Percentiles rank a stretch among this genome's conserved stretches.
These are phyloP conservation scores for Entomyzon cyanotis DNA, from an alignment of 2,113 vertebrate genomes.

Conservation along the genomic window DNA sequence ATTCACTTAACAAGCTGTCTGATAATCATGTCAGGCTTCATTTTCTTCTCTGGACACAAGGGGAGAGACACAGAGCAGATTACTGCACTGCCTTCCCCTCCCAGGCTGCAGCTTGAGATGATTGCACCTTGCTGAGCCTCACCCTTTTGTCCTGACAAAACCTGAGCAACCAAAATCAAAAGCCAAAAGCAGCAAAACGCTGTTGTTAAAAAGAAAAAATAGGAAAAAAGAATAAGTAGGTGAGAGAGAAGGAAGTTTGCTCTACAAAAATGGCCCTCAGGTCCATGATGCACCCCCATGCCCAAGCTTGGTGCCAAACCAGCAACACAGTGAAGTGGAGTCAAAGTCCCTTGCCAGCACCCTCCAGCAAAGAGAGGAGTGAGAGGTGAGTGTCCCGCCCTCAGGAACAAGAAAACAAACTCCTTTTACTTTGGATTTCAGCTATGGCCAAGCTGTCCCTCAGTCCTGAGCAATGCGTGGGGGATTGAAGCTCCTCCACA, in stretches of 20 bases:
- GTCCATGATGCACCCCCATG: neutral
- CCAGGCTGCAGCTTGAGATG: neutral
- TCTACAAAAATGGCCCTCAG: neutral
- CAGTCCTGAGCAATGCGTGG: neutral
- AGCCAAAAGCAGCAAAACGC: neutral
- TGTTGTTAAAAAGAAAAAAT: neutral
- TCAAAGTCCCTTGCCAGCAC: neutral
- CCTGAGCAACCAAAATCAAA: neutral
- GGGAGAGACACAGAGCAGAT: neutral
- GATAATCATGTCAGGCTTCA: neutral
- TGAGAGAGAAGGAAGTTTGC: neutral
- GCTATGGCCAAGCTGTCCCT: neutral
- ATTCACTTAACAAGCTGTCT: neutral
- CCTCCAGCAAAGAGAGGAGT: neutral
- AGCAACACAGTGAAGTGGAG: rapidly evolving
- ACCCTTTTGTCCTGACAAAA: neutral
- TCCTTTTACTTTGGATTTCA: neutral
- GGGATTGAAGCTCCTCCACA: neutral
- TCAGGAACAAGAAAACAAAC: neutral
- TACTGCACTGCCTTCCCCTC: neutral
- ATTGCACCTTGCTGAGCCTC: neutral
- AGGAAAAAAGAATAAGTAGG: neutral
- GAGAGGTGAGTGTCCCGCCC: neutral
- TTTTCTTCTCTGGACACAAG: neutral
- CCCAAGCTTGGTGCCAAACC: neutral